A percentile compares a stretch with the other conserved stretches of the same genome.
These are phyloP conservation scores for Bellardia bayeri DNA, from an alignment of 2,888 invertebrate species.

Conservation along the genomic window DNA sequence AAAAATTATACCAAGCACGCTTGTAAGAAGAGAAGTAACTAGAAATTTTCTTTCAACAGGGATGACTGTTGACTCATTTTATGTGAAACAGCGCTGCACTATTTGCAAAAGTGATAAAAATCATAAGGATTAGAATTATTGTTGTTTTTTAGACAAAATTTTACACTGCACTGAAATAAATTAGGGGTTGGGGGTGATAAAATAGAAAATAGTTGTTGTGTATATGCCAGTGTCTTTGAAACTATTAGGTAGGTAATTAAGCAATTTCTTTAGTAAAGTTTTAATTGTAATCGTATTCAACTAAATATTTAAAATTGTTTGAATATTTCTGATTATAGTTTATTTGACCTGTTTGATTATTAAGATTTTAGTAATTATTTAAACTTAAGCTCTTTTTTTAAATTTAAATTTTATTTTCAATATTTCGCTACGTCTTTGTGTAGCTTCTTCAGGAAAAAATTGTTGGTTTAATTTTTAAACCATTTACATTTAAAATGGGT, in stretches of 20 bases:
- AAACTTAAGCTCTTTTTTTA: too few relatives aligned
- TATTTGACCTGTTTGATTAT: too few relatives aligned
- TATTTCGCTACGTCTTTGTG: too few relatives aligned
- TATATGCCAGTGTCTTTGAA: not conserved
- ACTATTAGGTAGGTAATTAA: not conserved
- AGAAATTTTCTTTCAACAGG: slow-evolving; percentile 9
- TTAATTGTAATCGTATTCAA: not conserved
- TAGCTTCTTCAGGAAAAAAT: too few relatives aligned
- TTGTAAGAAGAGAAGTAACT: slow-evolving; percentile 46
- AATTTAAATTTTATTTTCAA: too few relatives aligned
- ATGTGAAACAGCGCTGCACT: slow-evolving; percentile 41
- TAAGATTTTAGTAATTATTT: too few relatives aligned
- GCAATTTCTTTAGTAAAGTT: not conserved
- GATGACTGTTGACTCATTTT: slow-evolving; percentile 24
- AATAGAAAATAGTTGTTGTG: not conserved
- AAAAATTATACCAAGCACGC: slow-evolving; percentile 60
- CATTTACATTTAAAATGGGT: too few relatives aligned
- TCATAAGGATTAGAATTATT: slow-evolving; percentile 46
- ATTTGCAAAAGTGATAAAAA: slow-evolving; percentile 64
- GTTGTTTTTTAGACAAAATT: slow-evolving; percentile 26
- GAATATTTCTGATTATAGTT: too few relatives aligned
- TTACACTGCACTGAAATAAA: not conserved
- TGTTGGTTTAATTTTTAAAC: too few relatives aligned
- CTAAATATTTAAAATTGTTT: too few relatives aligned
- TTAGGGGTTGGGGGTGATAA: not conserved